These are phyloP conservation scores for Lasioglossum pauxillum DNA, from an alignment of 2,888 invertebrate genomes.

Conservation along the genomic window DNA sequence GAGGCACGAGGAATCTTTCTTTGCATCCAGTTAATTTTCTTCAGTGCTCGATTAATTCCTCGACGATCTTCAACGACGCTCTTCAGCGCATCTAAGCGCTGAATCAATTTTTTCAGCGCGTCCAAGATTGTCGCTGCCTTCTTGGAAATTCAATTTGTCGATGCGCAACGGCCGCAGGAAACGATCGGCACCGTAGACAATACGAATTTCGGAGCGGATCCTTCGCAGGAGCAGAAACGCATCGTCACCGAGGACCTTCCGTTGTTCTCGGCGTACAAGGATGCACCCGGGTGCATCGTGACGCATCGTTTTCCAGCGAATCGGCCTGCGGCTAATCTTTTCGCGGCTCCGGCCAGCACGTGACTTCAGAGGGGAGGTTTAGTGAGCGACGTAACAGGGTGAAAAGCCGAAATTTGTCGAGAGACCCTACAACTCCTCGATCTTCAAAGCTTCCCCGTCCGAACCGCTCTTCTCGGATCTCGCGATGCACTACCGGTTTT, in stretches of 20 bases:
- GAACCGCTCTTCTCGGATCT: not conserved
- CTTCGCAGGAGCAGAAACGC: conserved; percentile 70
- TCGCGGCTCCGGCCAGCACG: conserved; percentile 54
- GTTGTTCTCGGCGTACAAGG: conserved; percentile 66
- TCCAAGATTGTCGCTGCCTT: not conserved
- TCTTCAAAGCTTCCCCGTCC: not conserved
- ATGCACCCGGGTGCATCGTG: conserved; percentile 76
- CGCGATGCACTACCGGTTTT: not conserved
- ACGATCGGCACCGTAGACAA: conserved; percentile 15
- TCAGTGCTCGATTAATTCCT: not conserved
- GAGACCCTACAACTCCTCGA: conserved; percentile 68
- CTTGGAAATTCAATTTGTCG: not conserved
- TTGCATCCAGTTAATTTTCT: not conserved
- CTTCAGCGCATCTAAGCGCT: too few species aligned
- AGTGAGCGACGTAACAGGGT: not conserved
- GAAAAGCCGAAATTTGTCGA: conserved; percentile 80
- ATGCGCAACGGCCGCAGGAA: conserved; percentile 28
- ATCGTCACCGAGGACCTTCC: conserved; percentile 78
- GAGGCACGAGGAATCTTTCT: not conserved
- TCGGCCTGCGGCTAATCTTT: conserved; percentile 59
- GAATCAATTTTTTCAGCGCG: not conserved
- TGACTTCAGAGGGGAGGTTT: conserved; percentile 18
- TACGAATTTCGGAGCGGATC: conserved; percentile 29
- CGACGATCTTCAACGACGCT: too few species aligned
- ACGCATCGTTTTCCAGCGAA: conserved; percentile 79